These are phyloP conservation scores for Sternotherus odoratus DNA, from an alignment of 2,797 vertebrate genomes.

Conservation along the genomic window DNA sequence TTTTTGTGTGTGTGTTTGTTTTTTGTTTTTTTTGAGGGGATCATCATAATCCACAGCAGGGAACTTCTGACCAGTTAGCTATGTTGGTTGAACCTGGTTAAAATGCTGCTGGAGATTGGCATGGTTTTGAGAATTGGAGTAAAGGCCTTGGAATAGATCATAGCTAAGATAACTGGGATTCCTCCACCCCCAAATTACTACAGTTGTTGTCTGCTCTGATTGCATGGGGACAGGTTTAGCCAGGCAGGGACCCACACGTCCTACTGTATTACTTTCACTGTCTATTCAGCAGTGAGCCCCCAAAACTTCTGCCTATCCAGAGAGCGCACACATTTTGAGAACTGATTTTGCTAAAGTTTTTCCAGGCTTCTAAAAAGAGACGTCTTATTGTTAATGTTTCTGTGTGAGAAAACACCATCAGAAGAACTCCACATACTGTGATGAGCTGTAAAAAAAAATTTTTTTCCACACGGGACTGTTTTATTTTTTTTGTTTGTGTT, in stretches of 20 bases:
- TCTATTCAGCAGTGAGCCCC: background rate
- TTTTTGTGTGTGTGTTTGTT: too few species aligned
- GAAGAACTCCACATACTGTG: background rate
- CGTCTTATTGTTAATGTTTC: background rate
- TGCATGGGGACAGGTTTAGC: background rate
- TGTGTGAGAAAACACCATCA: background rate
- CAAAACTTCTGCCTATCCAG: background rate
- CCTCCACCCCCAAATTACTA: background rate
- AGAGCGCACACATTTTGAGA: background rate
- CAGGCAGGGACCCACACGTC: background rate
- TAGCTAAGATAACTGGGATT: too few species aligned
- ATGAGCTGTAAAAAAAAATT: too few species aligned
- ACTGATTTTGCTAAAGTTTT: background rate
- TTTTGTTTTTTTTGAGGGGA: too few species aligned
- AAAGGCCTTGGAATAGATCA: background rate
- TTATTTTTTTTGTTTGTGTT: too few species aligned
- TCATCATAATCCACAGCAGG: background rate
- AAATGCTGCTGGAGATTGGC: background rate
- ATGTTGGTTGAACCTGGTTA: background rate
- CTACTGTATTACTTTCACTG: rapidly evolving
- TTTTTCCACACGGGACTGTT: too few species aligned
- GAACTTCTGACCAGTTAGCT: background rate
- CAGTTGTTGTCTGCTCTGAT: background rate
- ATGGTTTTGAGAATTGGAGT: background rate
- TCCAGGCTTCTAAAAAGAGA: background rate